A percentile compares a stretch with the other conserved stretches of the same genome.
Conservation (phyloP, 2,113 vertebrate genomes). For the Xenopus borealis region DNA sequence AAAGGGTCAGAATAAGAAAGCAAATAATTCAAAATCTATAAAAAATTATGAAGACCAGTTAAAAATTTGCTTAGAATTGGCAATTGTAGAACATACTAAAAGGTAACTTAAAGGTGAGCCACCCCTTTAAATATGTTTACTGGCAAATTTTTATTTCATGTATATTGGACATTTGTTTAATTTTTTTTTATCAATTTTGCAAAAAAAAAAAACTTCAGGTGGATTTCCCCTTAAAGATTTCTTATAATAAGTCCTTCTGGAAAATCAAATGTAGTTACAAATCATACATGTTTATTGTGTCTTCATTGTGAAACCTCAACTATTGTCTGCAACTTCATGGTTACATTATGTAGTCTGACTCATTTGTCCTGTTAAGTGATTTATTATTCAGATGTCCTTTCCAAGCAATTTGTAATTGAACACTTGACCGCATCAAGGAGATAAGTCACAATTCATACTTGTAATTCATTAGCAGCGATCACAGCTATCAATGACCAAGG, state of each 20-base stretch:
- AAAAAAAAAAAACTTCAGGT: too few relatives aligned
- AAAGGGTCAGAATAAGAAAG: too few relatives aligned
- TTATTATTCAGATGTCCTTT: constrained; percentile 45
- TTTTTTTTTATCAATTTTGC: too few relatives aligned
- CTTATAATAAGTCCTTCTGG: not conserved
- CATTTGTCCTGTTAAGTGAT: constrained; percentile 35
- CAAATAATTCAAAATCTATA: too few relatives aligned
- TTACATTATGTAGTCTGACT: constrained; percentile 40
- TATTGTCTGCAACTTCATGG: constrained; percentile 9
- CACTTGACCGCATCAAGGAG: constrained; percentile 47
- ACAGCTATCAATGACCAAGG: constrained; percentile 39
- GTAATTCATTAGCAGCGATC: constrained; percentile 41
- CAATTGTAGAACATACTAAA: too few relatives aligned
- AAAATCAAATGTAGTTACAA: not conserved
- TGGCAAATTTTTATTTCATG: too few relatives aligned
- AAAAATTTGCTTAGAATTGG: too few relatives aligned
- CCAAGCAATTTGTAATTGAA: constrained; percentile 44
- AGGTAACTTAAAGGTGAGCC: too few relatives aligned
- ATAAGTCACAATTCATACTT: constrained; percentile 45
- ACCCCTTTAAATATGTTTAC: too few relatives aligned
- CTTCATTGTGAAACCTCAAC: not conserved
- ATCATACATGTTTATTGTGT: not conserved
- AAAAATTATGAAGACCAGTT: too few relatives aligned
- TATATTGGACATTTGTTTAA: too few relatives aligned
- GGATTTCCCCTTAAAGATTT: not conserved